Percentiles rank a stretch among this genome's conserved stretches.
Conservation (phyloP, 92 coral and sea anemone genomes). For the Palythoa heliodiscus region DNA sequence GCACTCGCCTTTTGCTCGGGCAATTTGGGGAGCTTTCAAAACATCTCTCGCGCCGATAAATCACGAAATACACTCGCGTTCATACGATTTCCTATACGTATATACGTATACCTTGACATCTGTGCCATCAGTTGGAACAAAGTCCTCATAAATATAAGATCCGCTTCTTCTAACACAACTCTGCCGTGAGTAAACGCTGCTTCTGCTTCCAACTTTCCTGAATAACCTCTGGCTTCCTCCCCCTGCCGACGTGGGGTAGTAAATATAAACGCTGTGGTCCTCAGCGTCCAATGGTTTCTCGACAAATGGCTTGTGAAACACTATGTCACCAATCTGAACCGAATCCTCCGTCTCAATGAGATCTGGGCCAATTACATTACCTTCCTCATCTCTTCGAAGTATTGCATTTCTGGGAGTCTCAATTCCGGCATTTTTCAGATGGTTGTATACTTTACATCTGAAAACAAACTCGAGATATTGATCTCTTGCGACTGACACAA, state of each 20-base stretch:
- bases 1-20: no score
- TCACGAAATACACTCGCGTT: no score
- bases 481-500: no score
- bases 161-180: slow-evolving; percentile 94
- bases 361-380: slow-evolving; percentile 75
- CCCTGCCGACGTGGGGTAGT: slow-evolving; percentile 93
- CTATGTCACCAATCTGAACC: slow-evolving; percentile 81
- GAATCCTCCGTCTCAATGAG: slow-evolving; percentile 88
- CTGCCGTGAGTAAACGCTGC: slow-evolving; percentile 94
- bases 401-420: slow-evolving; percentile 95
- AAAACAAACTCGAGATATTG: not conserved
- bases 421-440: slow-evolving; percentile 71
- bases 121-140: slow-evolving; percentile 97
- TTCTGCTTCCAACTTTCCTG: slow-evolving; percentile 93
- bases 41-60: no score
- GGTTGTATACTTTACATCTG: slow-evolving; percentile 85
- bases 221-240: slow-evolving; percentile 97
- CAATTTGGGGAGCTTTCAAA: no score
- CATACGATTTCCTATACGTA: no score
- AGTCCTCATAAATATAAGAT: slow-evolving; percentile 94
- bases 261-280: slow-evolving; percentile 91
- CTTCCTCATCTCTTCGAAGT: slow-evolving; percentile 79
- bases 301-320: slow-evolving; percentile 96
- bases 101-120: slow-evolving; percentile 94
- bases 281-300: slow-evolving; percentile 97